Evolutionary conservation across 2,888 invertebrate species (phyloP).

Genomic region (Ephialtes manifestator): DNA sequence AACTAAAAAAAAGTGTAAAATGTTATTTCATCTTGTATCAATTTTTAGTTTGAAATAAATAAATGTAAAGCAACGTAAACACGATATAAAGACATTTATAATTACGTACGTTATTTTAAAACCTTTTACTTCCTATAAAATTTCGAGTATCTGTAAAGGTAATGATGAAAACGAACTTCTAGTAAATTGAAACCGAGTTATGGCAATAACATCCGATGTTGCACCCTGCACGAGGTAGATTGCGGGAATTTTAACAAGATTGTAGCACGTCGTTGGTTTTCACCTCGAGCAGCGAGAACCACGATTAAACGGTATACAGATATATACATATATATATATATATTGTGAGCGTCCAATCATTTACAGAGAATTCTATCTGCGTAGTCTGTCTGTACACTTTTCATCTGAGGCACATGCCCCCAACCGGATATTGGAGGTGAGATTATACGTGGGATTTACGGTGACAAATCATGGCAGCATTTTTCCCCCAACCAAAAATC

Average conservation of each 20-base stretch:
- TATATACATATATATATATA: neutral
- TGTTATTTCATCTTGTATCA: too few relatives aligned
- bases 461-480: slow-evolving; percentile 41
- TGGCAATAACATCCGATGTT: neutral
- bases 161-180: neutral
- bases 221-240: neutral
- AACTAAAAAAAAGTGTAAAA: too few relatives aligned
- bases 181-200: neutral
- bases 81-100: too few relatives aligned
- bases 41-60: too few relatives aligned
- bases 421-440: slow-evolving; percentile 16
- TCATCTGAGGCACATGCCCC: slow-evolving; percentile 43
- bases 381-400: slow-evolving; percentile 10
- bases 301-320: neutral
- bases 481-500: neutral
- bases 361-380: neutral
- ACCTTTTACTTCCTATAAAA: neutral
- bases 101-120: too few relatives aligned
- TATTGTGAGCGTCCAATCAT: neutral
- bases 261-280: neutral
- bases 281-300: neutral
- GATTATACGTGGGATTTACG: slow-evolving; percentile 39
- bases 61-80: too few relatives aligned
- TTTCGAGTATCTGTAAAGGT: neutral
- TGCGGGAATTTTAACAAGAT: neutral